Evolutionary conservation across 92 coral and sea anemone species (phyloP).

Genomic region (Diadumene lineata): DNA sequence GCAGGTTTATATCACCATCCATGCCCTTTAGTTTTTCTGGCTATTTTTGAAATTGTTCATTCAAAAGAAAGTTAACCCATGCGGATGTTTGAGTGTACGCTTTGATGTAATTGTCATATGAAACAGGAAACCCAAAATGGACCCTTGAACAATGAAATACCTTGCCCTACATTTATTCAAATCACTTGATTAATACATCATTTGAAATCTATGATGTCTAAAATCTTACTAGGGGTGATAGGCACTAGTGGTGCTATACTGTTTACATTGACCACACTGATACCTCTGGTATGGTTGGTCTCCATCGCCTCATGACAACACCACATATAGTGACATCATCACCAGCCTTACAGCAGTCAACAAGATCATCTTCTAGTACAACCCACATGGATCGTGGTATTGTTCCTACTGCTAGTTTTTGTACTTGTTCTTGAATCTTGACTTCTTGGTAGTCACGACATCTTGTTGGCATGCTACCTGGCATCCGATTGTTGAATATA

Average conservation of each 20-base stretch:
- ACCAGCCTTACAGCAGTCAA: slow-evolving; percentile 94
- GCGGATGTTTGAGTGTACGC: too few relatives aligned
- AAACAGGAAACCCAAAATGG: too few relatives aligned
- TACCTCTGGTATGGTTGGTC: slow-evolving; percentile 81
- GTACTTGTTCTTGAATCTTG: slow-evolving; percentile 93
- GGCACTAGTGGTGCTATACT: neutral
- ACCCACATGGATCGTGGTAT: slow-evolving; percentile 99
- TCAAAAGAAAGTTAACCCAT: too few relatives aligned
- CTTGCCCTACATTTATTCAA: too few relatives aligned
- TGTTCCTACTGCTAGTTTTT: slow-evolving; percentile 95
- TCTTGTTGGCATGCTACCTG: slow-evolving; percentile 68
- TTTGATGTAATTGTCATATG: too few relatives aligned
- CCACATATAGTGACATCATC: slow-evolving; percentile 97
- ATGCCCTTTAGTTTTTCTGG: too few relatives aligned
- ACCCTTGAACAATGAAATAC: too few relatives aligned
- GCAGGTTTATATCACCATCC: too few relatives aligned
- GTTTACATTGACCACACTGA: neutral
- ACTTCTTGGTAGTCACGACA: slow-evolving; percentile 96
- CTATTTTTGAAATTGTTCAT: too few relatives aligned
- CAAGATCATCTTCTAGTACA: slow-evolving; percentile 91
- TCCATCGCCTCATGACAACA: slow-evolving; percentile 96
- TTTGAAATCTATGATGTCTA: too few relatives aligned
- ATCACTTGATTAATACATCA: too few relatives aligned
- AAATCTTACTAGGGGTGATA: too few relatives aligned
- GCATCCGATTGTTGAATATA: neutral